Base-by-base conservation (phyloP, 2,888 invertebrate genomes). In the Plebejus argus region DNA sequence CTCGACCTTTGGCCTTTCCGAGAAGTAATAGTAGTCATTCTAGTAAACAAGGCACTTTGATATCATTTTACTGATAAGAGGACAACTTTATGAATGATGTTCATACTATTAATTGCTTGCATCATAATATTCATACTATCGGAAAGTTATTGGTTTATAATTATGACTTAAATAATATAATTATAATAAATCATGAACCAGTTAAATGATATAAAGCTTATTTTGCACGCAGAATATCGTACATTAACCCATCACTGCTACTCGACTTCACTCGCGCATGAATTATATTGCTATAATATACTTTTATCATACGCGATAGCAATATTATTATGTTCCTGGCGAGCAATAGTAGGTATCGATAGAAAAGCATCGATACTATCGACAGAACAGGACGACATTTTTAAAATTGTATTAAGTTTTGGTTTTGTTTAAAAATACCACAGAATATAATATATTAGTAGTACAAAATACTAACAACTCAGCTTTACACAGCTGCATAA, bases 111-210 rank as follows among this genome's bases (percentile, higher is more conserved):
- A 28, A 66, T 33, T 66, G 33, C 66, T 66, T 66, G 66, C 15
- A 66, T 28, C 15, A 66, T 66, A 66, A 66, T 33, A 66, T 23
- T 61, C 23, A 66, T 28, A 18, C 12, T 18, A 28, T 66, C 6
- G 61, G 61, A 23, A 23, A 33, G 3, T 66, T 66, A 66, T 66
- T 66, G 66, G 66, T 66, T 28, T 66, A 66, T 66, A 66, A 33
- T 66, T 23, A 61, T 61, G 61, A 61, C 23, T 61, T 61, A 23
- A 61, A 61, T 61, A n/a, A 56, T 58, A 58, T 45, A 10, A 45
- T 45, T 12, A 45, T 53, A 6, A 53, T 53, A 53, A 53, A 53
- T 53, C 53, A 53, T 53, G 18, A 1, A 18, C 53, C 3, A 53
- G 3, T 53, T 15, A 53, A 15, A 53, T 53, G 53, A 53, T 53